Evolutionary conservation across 2,888 invertebrate species (phyloP), one percentile per base, ranked within the genome.

Genomic region (Synanthedon vespiformis): DNA sequence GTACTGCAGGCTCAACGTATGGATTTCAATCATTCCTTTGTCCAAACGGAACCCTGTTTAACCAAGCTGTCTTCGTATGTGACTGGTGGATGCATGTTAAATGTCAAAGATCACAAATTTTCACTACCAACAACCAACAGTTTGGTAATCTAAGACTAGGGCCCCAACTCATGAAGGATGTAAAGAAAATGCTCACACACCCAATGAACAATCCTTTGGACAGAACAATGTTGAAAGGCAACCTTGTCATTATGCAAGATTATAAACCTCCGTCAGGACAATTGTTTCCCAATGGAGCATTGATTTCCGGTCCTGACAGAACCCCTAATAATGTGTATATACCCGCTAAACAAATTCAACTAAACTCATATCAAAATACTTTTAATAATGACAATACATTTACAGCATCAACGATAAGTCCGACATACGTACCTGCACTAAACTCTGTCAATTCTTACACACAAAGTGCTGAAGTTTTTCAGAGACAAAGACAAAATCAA

Each of bases 51-150:
- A 91, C 92, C 10, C 77, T 91, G 18, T 92, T 92, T 71, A 91
- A 91, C 62, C 92, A 92, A 73, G 89, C 89, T 51, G 84, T 91
- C 2, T 83, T 90, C 54, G 91, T 91, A 2, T 92, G 92, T 61
- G 91, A 91, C 62, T 92, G 92, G 92, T 92, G 92, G 92, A 90
- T 88, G 79, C 90, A 90, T 61, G 91, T 92, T 0, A 86, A 90
- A 58, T 92, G 92, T 60, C 75, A 82, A 40, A 68, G 80, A 34
- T 82, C 89, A 2, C 73, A 77, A 54, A 61, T 72, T 4, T 80
- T 82, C 57, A 84, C 77, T 56, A 71, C 66, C 27, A 80, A 80
- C 55, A 87, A 86, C 48, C 77, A 87, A 47, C 82, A 84, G 57
- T 82, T 84, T 27, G 85, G 70, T 52, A 85, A 81, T 54, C 70